A percentile compares a stretch with the other conserved stretches of the same genome.
Evolutionary conservation across 2,113 vertebrate genomes (phyloP).

Genomic region (Hemichromis elongatus): DNA sequence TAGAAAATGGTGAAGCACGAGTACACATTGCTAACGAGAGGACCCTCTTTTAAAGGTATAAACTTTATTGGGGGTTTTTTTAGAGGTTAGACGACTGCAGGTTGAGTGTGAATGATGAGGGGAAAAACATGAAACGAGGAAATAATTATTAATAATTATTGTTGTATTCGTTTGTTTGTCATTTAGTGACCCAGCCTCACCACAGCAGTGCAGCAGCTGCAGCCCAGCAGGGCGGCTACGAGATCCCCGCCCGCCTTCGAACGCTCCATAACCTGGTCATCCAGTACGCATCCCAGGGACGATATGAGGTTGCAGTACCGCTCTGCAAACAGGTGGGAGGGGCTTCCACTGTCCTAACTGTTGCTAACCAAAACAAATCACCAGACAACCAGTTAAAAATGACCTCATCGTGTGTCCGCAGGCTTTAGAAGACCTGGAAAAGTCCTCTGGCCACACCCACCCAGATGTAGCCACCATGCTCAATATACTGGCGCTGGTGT

Average conservation of each 20-base stretch:
- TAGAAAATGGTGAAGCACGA: neutral
- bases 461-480: conserved; percentile 89
- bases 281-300: conserved; percentile 85
- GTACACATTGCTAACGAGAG: neutral
- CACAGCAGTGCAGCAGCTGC: conserved; percentile 67
- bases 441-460: conserved; percentile 84
- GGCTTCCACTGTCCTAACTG: no score
- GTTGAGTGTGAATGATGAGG: neutral
- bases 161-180: neutral
- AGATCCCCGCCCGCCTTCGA: conserved; percentile 83
- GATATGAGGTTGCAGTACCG: conserved; percentile 85
- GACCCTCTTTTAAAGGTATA: neutral
- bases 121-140: neutral
- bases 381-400: neutral
- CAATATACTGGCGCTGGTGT: conserved; percentile 86
- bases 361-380: neutral
- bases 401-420: conserved; percentile 20
- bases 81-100: neutral
- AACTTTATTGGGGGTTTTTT: neutral
- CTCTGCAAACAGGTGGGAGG: conserved; percentile 78
- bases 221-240: conserved; percentile 83
- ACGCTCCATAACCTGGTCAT: conserved; percentile 88
- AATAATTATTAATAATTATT: no score
- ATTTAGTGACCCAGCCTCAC: conserved; percentile 50
- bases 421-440: conserved; percentile 87